These are phyloP conservation scores for Homarus gammarus DNA, from an alignment of 2,888 invertebrate species.

Conservation along the genomic window DNA sequence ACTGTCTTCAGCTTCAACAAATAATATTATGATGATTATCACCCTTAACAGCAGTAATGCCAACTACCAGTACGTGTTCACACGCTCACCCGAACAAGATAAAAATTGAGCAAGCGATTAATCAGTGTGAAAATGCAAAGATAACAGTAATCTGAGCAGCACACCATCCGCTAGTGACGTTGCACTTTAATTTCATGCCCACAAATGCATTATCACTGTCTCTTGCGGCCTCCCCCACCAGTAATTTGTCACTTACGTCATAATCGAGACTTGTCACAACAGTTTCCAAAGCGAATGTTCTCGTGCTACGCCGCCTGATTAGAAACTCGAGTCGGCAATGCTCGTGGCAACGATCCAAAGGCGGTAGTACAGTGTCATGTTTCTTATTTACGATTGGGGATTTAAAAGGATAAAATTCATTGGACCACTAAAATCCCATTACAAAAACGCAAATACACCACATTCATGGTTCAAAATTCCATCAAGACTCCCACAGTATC, in stretches of 20 bases:
- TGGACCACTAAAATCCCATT: slow-evolving; percentile 54
- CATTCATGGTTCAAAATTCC: slow-evolving; percentile 50
- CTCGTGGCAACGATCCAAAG: not conserved
- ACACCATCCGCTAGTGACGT: slow-evolving; percentile 9
- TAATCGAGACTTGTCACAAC: slow-evolving; percentile 51
- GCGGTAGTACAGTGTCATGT: not conserved
- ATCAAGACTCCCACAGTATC: slow-evolving; percentile 39
- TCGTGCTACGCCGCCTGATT: not conserved
- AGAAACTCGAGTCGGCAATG: not conserved
- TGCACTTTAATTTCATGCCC: slow-evolving; percentile 59
- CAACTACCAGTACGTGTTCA: no score
- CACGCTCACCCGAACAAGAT: no score
- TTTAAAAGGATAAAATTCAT: slow-evolving; percentile 31
- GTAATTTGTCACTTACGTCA: slow-evolving; percentile 57
- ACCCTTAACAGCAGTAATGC: no score
- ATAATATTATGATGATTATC: no score
- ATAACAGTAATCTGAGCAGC: not conserved
- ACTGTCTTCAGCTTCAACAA: no score
- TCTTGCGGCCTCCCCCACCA: slow-evolving; percentile 41
- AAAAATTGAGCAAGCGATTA: no score
- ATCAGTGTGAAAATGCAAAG: no score
- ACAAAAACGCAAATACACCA: slow-evolving; percentile 53
- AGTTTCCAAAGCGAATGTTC: slow-evolving; percentile 2
- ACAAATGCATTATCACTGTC: slow-evolving; percentile 57
- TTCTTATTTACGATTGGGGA: slow-evolving; percentile 9